phyloP scores from a whole-genome alignment of 2,888 invertebrate species.

The Bhutanitis thaidina region DNA sequence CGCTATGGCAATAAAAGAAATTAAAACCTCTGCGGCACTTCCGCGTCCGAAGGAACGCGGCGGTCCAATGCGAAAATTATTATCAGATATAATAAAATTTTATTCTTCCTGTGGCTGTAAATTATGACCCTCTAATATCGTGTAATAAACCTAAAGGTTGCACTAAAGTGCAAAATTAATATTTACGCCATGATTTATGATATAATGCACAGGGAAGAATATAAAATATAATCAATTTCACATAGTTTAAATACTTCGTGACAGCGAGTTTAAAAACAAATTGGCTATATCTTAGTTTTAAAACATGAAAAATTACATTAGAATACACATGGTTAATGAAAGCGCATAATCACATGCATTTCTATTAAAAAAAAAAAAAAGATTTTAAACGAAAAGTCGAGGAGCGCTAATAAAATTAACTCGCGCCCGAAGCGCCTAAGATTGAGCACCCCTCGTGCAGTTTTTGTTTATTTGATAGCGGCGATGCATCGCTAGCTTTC shows the following conservation, averaged over 20 bases:
- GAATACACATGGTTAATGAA: no score
- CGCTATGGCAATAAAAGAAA: constrained; percentile 15
- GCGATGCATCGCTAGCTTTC: constrained; percentile 60
- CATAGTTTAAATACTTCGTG: no score
- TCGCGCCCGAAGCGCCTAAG: constrained; percentile 34
- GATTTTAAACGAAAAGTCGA: background rate
- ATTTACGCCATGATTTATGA: background rate
- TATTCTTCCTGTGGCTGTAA: constrained; percentile 3
- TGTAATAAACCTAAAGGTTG: no score
- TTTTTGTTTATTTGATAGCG: constrained; percentile 76
- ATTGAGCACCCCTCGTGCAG: constrained; percentile 53
- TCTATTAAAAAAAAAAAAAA: no score
- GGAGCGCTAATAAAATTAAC: background rate
- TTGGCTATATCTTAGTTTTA: no score
- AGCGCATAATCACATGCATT: no score
- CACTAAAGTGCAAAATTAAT: background rate
- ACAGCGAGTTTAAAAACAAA: no score
- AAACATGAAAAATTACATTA: no score
- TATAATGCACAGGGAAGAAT: no score
- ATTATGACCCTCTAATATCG: constrained; percentile 1
- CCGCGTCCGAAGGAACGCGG: constrained; percentile 1
- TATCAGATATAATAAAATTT: constrained; percentile 16
- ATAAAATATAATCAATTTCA: no score
- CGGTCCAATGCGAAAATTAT: constrained; percentile 2
- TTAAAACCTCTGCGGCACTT: constrained; percentile 12